Percentiles rank a stretch among this genome's conserved stretches.
These are phyloP conservation scores for Asteroscopus sphinx DNA, from an alignment of 2,888 invertebrate species.

Conservation along the genomic window DNA sequence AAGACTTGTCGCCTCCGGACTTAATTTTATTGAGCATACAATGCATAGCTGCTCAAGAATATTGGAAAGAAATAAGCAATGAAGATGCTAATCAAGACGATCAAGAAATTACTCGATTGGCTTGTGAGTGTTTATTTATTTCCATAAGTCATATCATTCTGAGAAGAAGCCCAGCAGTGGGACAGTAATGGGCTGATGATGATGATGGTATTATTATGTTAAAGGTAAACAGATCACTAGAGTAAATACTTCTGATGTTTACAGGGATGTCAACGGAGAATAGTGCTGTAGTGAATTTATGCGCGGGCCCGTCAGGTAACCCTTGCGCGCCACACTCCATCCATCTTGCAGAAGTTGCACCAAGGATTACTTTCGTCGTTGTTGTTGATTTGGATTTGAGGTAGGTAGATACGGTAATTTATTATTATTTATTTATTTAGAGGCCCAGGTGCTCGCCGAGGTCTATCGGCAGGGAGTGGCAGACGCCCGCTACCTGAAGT, in stretches of 20 bases:
- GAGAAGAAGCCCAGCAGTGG: too few relatives aligned
- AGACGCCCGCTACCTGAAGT: too few relatives aligned
- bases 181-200: too few relatives aligned
- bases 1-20: slow-evolving; percentile 93
- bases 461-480: too few relatives aligned
- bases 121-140: slow-evolving; percentile 72
- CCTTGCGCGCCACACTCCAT: slow-evolving; percentile 83
- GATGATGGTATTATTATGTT: too few relatives aligned
- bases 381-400: slow-evolving; percentile 82
- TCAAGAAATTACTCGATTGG: slow-evolving; percentile 66
- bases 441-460: too few relatives aligned
- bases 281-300: slow-evolving; percentile 81
- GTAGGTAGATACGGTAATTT: slow-evolving; percentile 70
- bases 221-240: neutral
- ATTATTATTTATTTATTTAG: too few relatives aligned
- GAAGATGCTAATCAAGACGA: slow-evolving; percentile 56
- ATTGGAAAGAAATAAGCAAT: slow-evolving; percentile 72
- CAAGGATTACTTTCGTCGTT: slow-evolving; percentile 74
- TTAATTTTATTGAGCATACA: slow-evolving; percentile 93
- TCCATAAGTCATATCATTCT: too few relatives aligned
- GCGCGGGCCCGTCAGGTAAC: slow-evolving; percentile 69
- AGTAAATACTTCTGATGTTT: neutral
- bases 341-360: slow-evolving; percentile 79
- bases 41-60: slow-evolving; percentile 87
- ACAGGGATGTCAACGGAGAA: slow-evolving; percentile 83